phyloP scores from a whole-genome alignment of 2,888 invertebrate genomes.

The Caenorhabditis panamensis region DNA sequence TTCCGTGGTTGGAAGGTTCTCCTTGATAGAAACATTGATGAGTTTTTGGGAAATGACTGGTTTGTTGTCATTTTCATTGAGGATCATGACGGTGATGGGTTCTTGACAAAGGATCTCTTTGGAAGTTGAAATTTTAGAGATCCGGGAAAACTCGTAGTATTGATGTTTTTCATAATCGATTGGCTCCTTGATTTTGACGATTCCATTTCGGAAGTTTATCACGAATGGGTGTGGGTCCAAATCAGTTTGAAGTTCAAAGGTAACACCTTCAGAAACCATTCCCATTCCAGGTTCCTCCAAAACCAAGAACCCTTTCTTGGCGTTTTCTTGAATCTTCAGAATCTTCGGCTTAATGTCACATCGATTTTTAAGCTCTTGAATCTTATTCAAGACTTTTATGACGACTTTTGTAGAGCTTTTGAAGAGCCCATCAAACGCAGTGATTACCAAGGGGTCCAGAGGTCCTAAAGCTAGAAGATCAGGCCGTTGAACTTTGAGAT shows the following conservation, averaged over 20 bases:
- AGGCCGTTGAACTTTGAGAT: constrained; percentile 26
- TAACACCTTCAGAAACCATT: background rate
- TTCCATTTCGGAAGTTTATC: constrained; percentile 54
- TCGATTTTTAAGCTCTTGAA: background rate
- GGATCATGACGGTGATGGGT: constrained; percentile 46
- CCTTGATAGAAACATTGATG: constrained; percentile 63
- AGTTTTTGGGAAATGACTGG: constrained; percentile 75
- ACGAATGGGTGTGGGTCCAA: constrained; percentile 27
- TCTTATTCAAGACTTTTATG: constrained; percentile 9
- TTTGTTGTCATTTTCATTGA: constrained; percentile 82
- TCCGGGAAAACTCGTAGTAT: constrained; percentile 25
- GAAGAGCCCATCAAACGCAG: constrained; percentile 72
- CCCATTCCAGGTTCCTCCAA: constrained; percentile 10
- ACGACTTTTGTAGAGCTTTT: constrained; percentile 21
- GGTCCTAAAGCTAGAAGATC: constrained; percentile 19
- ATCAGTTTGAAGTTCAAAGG: constrained; percentile 19
- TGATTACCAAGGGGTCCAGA: constrained; percentile 60
- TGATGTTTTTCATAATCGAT: constrained; percentile 46
- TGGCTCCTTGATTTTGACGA: constrained; percentile 40
- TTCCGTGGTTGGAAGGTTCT: constrained; percentile 68
- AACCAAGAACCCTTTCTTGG: constrained; percentile 48
- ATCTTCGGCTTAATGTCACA: constrained; percentile 19
- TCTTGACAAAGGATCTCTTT: constrained; percentile 33
- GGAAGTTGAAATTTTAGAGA: no score
- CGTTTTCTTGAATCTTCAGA: constrained; percentile 27